phyloP scores from a whole-genome alignment of 2,888 invertebrate genomes.

The Pachymerium ferrugineum region DNA sequence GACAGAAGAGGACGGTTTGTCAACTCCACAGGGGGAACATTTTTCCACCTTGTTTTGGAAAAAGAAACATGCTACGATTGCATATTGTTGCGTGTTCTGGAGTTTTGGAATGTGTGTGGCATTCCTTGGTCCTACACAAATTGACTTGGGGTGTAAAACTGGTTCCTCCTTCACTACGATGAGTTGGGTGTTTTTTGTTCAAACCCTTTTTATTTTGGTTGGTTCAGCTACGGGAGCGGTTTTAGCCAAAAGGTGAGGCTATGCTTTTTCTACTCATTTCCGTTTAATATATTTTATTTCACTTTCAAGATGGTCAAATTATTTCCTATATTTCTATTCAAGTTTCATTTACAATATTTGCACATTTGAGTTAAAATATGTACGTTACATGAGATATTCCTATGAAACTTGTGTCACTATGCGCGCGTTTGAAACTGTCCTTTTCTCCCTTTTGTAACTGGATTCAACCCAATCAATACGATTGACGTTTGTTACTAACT shows the following conservation, averaged over 20 bases:
- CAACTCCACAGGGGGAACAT: conserved; percentile 35
- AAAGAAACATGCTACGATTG: conserved; percentile 47
- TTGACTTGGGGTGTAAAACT: conserved; percentile 51
- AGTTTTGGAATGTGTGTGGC: conserved; percentile 53
- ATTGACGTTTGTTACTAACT: background rate
- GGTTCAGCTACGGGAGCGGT: conserved; percentile 50
- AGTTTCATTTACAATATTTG: background rate
- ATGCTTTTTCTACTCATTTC: no score
- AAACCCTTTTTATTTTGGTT: conserved; percentile 49
- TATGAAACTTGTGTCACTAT: background rate
- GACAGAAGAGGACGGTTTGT: background rate
- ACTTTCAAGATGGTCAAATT: no score
- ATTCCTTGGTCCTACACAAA: conserved; percentile 51
- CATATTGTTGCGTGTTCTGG: conserved; percentile 50
- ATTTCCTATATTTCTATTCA: background rate
- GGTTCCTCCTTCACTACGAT: conserved; percentile 47
- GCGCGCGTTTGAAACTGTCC: background rate
- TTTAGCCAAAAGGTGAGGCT: conserved; percentile 45
- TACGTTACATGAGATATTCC: no score
- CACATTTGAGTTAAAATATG: background rate
- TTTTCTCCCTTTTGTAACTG: background rate
- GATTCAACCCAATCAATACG: conserved; percentile 1
- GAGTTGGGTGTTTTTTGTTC: conserved; percentile 51
- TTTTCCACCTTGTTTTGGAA: conserved; percentile 46
- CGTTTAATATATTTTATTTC: no score